Evolutionary conservation across 2,888 invertebrate genomes (phyloP), one percentile per base, ranked within the genome.

Genomic region (Eupithecia tripunctaria): DNA sequence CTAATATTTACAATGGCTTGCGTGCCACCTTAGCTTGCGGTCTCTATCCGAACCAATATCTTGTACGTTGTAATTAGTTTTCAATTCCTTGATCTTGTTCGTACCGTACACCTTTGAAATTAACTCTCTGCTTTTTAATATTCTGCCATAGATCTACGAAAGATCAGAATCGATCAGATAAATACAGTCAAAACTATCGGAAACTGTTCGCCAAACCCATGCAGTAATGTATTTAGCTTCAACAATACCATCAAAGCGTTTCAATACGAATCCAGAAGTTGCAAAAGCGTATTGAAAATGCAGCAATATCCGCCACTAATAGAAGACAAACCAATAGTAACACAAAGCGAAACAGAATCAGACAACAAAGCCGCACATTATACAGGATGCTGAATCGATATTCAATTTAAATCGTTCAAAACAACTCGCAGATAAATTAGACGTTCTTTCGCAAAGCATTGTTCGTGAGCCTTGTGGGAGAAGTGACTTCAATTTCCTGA

Each of bases 1-100:
- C 94, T 94, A 93, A 94, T 93, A 94, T 94, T 94, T 94, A 93
- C 94, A 94, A 93, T 91, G 87, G 87, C 89, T 89, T 90, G 86
- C 85, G 89, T 89, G 88, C 86, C 83, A 88, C 87, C 86, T 86
- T 84, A 82, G 71, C 80, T 83, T 85, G 85, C 78, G 85, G 85
- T 85, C 80, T 83, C 76, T 79, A 82, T 80, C 82, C 79, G 71
- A 71, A 71, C 65, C 77, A 75, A 76, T 78, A 78, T 76, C 73
- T 72, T 72, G 70, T 77, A 78, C 66, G 71, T 69, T 68, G 68
- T 73, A 73, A 80, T 80, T 78, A 80, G 76, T 80, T 80, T 78
- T 70, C 41, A 36, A 74, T 72, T 76, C 72, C 72, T 75, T 76
- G 72, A 78, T 77, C 74, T 78, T 75, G 72, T 73, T 76, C 38